Conservation (phyloP, 2,797 vertebrate genomes). For the Peromyscus nudipes region DNA sequence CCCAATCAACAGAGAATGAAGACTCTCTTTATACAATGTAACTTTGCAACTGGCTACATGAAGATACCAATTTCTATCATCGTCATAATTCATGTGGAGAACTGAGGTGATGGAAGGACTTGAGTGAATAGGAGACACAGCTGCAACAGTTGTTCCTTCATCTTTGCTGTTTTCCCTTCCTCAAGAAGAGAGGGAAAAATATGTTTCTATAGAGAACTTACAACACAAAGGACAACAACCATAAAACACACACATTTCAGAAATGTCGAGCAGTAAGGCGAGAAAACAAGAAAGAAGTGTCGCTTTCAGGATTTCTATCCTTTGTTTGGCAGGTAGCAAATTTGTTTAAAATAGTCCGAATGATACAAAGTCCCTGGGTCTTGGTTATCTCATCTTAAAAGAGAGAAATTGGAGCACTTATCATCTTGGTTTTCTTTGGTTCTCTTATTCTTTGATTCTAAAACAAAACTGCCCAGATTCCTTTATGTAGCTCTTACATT, state of each 20-base stretch:
- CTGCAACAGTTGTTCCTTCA: not conserved
- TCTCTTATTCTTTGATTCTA: constrained; percentile 9
- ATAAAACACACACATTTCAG: not conserved
- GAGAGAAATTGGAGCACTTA: not conserved
- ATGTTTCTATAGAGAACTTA: not conserved
- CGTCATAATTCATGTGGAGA: not conserved
- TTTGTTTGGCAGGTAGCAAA: not conserved
- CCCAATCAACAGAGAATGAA: not conserved
- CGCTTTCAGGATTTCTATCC: not conserved
- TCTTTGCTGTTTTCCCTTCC: not conserved
- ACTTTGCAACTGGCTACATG: not conserved
- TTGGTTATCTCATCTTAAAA: constrained; percentile 16
- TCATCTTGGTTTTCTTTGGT: not conserved
- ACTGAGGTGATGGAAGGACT: not conserved
- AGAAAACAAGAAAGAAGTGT: not conserved
- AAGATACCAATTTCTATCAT: not conserved
- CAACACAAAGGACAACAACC: not conserved
- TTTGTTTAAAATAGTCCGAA: not conserved
- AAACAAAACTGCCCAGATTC: constrained; percentile 14
- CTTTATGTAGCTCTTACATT: not conserved
- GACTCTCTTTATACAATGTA: not conserved
- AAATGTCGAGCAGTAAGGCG: not conserved
- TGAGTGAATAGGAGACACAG: not conserved
- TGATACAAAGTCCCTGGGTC: not conserved
- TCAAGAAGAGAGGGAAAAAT: not conserved